phyloP scores from a whole-genome alignment of 2,888 invertebrate genomes.

The Calephelis perditalis region DNA sequence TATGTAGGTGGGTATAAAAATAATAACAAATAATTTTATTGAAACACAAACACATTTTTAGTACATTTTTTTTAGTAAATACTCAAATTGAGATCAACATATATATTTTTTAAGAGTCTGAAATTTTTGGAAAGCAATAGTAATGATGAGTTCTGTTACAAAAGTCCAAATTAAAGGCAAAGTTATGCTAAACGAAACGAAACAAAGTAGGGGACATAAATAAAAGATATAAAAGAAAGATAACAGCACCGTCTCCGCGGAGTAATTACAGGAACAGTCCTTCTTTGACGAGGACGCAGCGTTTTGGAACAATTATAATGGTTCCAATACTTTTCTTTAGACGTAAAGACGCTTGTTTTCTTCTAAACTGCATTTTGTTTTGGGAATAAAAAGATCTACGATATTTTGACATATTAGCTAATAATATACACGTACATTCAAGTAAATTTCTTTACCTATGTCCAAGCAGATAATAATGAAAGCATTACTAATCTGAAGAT shows the following conservation, averaged over 20 bases:
- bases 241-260: constrained; percentile 13
- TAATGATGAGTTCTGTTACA: constrained; percentile 3
- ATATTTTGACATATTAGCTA: too few relatives aligned
- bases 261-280: constrained; percentile 18
- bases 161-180: constrained; percentile 7
- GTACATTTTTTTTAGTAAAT: too few relatives aligned
- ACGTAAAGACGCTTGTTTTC: constrained; percentile 1
- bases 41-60: too few relatives aligned
- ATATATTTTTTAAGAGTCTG: too few relatives aligned
- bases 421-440: too few relatives aligned
- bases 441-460: too few relatives aligned
- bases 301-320: constrained; percentile 19
- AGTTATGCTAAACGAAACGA: constrained; percentile 9
- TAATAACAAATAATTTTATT: too few relatives aligned
- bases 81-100: too few relatives aligned
- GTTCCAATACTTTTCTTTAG: neutral
- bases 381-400: neutral
- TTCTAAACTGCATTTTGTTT: neutral
- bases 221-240: constrained; percentile 19
- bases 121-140: neutral
- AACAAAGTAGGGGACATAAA: constrained; percentile 10
- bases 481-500: too few relatives aligned
- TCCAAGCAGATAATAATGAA: too few relatives aligned
- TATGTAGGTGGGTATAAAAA: too few relatives aligned
- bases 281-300: constrained; percentile 9